phyloP scores from a whole-genome alignment of 1,140 invertebrate genomes.

The Bombus impatiens region DNA sequence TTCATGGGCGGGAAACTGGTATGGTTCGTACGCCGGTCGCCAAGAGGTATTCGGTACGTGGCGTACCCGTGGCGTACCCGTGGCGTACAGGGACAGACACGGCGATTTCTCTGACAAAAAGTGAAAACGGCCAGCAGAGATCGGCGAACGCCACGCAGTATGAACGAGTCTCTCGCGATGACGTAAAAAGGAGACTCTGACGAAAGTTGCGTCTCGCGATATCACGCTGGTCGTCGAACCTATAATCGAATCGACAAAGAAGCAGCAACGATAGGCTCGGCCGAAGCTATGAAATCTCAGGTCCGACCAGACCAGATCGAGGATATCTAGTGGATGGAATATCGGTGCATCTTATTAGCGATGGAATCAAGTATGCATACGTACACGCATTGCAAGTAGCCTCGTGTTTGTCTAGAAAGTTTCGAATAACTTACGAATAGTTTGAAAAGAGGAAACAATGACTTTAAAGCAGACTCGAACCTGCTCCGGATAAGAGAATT shows the following conservation, averaged over 20 bases:
- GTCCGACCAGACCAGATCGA: neutral
- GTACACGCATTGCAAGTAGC: too few species aligned
- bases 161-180: neutral
- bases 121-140: conserved; percentile 55
- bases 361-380: neutral
- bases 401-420: too few species aligned
- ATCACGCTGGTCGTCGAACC: conserved; percentile 22
- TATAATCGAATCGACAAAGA: conserved; percentile 20
- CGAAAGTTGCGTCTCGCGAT: neutral
- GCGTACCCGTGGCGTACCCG: too few species aligned
- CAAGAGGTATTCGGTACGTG: conserved; percentile 15
- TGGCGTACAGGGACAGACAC: too few species aligned
- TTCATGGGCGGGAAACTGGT: too few species aligned
- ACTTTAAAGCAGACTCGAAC: too few species aligned
- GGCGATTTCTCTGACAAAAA: conserved; percentile 63
- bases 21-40: too few species aligned
- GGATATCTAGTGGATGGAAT: conserved; percentile 15
- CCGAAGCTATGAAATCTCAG: neutral
- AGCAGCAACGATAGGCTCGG: neutral
- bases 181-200: neutral
- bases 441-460: neutral
- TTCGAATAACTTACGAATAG: neutral
- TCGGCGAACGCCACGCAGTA: conserved; percentile 1
- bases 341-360: neutral
- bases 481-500: neutral